Percentiles rank a stretch among this genome's conserved stretches.
These are phyloP conservation scores for Halictus rubicundus DNA, from an alignment of 1,140 invertebrate genomes.

Conservation along the genomic window DNA sequence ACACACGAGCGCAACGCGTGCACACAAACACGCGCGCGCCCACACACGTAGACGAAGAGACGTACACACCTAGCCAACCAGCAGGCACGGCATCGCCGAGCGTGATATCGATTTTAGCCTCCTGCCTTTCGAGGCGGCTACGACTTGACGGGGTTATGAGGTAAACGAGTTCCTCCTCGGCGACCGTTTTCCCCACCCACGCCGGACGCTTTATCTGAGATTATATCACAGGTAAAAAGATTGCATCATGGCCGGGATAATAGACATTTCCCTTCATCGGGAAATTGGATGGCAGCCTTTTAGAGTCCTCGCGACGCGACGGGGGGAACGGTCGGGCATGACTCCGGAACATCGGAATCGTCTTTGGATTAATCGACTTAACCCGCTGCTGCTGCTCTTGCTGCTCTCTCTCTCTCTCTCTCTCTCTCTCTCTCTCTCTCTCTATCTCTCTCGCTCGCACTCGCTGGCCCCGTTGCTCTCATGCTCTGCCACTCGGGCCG, in stretches of 20 bases:
- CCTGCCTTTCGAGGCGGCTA: conserved; percentile 7
- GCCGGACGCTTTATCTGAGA: conserved; percentile 47
- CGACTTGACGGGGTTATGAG: conserved; percentile 49
- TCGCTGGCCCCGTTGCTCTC: too few species aligned
- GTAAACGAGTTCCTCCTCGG: conserved; percentile 47
- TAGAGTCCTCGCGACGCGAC: conserved; percentile 13
- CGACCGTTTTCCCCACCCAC: not conserved
- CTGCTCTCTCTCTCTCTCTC: too few species aligned
- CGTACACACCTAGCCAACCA: too few species aligned
- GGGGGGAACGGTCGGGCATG: conserved; percentile 4
- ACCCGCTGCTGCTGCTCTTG: not conserved
- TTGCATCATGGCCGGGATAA: conserved; percentile 42
- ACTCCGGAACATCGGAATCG: conserved; percentile 33
- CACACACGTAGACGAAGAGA: too few species aligned
- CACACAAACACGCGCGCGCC: too few species aligned
- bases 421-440: too few species aligned
- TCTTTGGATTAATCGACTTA: conserved; percentile 48
- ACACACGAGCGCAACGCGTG: too few species aligned
- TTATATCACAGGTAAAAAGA: conserved; percentile 60
- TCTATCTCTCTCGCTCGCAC: too few species aligned
- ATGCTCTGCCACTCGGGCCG: too few species aligned
- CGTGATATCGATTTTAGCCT: conserved; percentile 42
- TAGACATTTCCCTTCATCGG: conserved; percentile 32
- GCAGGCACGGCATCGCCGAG: not conserved
- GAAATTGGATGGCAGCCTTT: conserved; percentile 52